Conservation (phyloP, 2,888 invertebrate genomes). For the Drosophila histrio region DNA sequence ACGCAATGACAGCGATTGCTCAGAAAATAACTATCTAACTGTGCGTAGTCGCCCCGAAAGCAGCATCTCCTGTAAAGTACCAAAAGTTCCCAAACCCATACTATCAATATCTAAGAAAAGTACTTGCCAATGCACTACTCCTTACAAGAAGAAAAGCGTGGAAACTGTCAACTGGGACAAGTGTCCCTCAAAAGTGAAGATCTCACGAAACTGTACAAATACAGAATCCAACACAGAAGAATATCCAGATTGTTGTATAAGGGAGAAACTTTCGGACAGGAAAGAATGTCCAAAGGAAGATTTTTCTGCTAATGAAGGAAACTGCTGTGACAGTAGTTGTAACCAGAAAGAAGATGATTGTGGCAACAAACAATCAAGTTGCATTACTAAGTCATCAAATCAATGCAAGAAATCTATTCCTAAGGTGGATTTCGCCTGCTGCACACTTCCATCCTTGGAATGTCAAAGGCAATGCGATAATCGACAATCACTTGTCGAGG, state of each 20-base stretch:
- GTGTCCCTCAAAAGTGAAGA: background rate
- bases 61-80: background rate
- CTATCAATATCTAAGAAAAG: background rate
- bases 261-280: background rate
- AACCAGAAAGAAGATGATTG: background rate
- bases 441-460: background rate
- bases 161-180: background rate
- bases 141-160: background rate
- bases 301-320: background rate
- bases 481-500: conserved; percentile 28
- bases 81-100: conserved; percentile 2
- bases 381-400: background rate
- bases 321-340: background rate
- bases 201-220: background rate
- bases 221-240: background rate
- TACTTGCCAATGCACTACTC: background rate
- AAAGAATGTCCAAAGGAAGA: background rate
- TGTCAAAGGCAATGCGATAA: background rate
- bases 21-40: conserved; percentile 12
- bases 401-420: background rate
- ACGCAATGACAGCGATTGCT: background rate
- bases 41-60: background rate
- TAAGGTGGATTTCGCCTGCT: background rate
- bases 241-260: too few relatives aligned
- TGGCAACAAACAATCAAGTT: background rate